Conservation (phyloP, 2,797 vertebrate genomes). For the Kryptopterus vitreolus region DNA sequence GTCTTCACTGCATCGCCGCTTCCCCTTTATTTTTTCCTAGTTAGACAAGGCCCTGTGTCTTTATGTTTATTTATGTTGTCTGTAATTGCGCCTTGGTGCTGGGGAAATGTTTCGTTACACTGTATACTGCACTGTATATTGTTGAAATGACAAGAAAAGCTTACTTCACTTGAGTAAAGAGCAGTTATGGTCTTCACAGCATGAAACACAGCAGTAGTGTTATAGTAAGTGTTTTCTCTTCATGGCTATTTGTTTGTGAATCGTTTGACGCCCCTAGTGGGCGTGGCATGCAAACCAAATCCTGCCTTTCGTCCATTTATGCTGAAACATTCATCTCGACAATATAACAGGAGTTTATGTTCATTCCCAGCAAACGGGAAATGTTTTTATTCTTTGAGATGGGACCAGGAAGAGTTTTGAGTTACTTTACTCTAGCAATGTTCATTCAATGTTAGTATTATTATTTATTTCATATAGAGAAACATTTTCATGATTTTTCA, state of each 20-base stretch:
- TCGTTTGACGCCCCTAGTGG: background rate
- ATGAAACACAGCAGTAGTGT: background rate
- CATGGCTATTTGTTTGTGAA: background rate
- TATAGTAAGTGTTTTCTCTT: background rate
- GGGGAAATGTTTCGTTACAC: too few species aligned
- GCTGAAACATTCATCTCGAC: background rate
- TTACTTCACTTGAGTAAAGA: too few species aligned
- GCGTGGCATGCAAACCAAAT: background rate
- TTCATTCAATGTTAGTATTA: slow-evolving; percentile 14
- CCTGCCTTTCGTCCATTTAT: background rate
- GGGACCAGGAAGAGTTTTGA: background rate
- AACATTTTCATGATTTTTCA: background rate
- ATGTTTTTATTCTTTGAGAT: background rate
- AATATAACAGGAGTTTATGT: background rate
- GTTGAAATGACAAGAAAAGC: too few species aligned
- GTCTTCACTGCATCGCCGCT: too few species aligned
- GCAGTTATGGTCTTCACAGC: too few species aligned
- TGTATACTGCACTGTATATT: too few species aligned
- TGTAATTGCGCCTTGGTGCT: too few species aligned
- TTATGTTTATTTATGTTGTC: too few species aligned
- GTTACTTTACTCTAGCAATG: background rate
- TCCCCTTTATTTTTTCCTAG: too few species aligned
- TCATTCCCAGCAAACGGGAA: background rate
- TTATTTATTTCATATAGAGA: background rate
- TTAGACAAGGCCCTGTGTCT: too few species aligned